Percentiles rank a stretch among this genome's conserved stretches.
phyloP scores from a whole-genome alignment of 2,113 vertebrate genomes.

The Maccullochella peelii region DNA sequence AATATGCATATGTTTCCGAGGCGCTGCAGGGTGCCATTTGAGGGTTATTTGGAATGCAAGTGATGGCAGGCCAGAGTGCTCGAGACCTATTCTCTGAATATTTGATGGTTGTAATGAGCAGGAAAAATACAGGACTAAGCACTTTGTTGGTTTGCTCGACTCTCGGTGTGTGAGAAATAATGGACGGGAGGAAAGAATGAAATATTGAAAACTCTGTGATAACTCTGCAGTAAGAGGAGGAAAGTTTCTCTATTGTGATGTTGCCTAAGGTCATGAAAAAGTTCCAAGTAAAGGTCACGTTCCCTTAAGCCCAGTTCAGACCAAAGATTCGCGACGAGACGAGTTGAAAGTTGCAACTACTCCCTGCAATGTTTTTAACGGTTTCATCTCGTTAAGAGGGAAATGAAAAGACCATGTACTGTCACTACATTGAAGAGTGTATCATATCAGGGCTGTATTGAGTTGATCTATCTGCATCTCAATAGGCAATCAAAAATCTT shows the following conservation, averaged over 20 bases:
- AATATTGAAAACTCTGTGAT: conserved; percentile 79
- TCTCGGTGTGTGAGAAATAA: conserved; percentile 68
- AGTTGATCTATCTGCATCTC: conserved; percentile 1
- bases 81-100: conserved; percentile 80
- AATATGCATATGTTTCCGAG: conserved; percentile 78
- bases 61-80: conserved; percentile 65
- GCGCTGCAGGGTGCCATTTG: conserved; percentile 46
- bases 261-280: conserved; percentile 26
- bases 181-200: conserved; percentile 70
- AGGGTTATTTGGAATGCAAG: conserved; percentile 63
- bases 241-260: conserved; percentile 15
- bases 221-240: conserved; percentile 30
- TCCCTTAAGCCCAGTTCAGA: background rate
- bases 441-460: background rate
- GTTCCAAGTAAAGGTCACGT: conserved; percentile 24
- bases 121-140: conserved; percentile 81
- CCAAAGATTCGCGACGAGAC: too few relatives aligned
- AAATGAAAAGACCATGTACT: conserved; percentile 2
- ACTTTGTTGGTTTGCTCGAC: conserved; percentile 73
- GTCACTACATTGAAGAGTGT: background rate
- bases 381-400: background rate
- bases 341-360: too few relatives aligned
- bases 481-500: background rate
- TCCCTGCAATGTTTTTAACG: too few relatives aligned
- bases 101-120: conserved; percentile 81